Percentiles rank a stretch among this genome's conserved stretches.
Evolutionary conservation across 2,888 invertebrate genomes (phyloP).

Genomic region (Cerastis leucographa): DNA sequence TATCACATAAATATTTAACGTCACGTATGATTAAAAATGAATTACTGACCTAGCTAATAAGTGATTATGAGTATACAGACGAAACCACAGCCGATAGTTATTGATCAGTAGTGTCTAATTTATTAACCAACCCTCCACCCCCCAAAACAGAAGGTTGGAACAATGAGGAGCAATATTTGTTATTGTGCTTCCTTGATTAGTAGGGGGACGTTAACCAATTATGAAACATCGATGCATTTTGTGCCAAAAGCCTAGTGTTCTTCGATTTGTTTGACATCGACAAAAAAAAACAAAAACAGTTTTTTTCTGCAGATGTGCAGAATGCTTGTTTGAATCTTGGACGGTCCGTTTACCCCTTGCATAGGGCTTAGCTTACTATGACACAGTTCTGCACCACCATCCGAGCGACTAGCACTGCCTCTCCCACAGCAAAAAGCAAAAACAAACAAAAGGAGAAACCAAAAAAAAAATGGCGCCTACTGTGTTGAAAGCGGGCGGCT

Average conservation of each 20-base stretch:
- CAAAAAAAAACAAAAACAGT: too few species aligned
- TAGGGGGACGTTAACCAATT: not conserved
- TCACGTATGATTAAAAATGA: conserved; percentile 29
- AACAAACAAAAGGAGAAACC: conserved; percentile 49
- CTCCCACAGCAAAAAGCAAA: conserved; percentile 34
- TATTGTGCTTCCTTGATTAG: conserved; percentile 3
- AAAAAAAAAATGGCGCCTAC: conserved; percentile 74
- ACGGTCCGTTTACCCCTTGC: not conserved
- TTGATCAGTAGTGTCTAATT: conserved; percentile 10
- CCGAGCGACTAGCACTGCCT: not conserved
- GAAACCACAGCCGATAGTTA: conserved; percentile 20
- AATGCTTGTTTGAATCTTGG: not conserved
- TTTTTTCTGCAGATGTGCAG: not conserved
- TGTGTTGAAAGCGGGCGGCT: conserved; percentile 87
- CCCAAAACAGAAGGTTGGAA: conserved; percentile 6
- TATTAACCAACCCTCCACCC: conserved; percentile 8
- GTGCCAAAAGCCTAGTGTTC: not conserved
- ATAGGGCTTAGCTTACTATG: not conserved
- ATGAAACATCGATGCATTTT: not conserved
- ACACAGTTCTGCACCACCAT: not conserved
- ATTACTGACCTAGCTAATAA: conserved; percentile 24
- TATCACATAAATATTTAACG: conserved; percentile 17
- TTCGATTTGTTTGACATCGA: not conserved
- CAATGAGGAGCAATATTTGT: conserved; percentile 20
- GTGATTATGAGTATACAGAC: conserved; percentile 4